Evolutionary conservation across 2,888 invertebrate species (phyloP).

Genomic region (Drosophila nr. perissopoda): DNA sequence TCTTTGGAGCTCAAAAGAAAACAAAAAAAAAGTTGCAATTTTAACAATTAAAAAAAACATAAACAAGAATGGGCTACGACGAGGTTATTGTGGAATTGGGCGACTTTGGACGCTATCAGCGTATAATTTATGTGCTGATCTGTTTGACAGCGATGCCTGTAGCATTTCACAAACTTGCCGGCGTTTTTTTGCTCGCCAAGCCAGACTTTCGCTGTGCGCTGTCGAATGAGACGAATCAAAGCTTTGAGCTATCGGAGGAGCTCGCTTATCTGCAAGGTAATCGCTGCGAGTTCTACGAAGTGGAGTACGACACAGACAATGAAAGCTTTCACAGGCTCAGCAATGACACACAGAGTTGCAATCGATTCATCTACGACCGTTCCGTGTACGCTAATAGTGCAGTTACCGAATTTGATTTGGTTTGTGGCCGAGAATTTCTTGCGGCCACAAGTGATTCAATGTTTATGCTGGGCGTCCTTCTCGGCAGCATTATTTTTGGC

Average conservation of each 20-base stretch:
- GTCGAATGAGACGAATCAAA: slow-evolving; percentile 86
- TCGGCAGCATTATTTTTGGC: slow-evolving; percentile 90
- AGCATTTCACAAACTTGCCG: slow-evolving; percentile 90
- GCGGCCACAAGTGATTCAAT: slow-evolving; percentile 88
- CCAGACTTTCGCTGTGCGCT: slow-evolving; percentile 88
- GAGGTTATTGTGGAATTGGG: slow-evolving; percentile 89
- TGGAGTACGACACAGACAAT: slow-evolving; percentile 83
- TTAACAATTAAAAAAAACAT: background rate
- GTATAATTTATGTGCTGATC: slow-evolving; percentile 88
- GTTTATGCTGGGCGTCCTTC: slow-evolving; percentile 89
- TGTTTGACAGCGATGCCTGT: slow-evolving; percentile 90
- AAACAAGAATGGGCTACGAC: slow-evolving; percentile 88
- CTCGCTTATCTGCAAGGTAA: slow-evolving; percentile 87
- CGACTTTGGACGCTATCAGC: slow-evolving; percentile 90
- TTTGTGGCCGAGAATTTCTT: slow-evolving; percentile 88
- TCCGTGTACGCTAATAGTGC: slow-evolving; percentile 88
- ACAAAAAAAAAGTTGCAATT: background rate
- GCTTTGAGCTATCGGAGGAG: slow-evolving; percentile 84
- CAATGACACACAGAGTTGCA: slow-evolving; percentile 85
- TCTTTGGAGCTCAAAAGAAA: background rate
- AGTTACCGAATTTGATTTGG: slow-evolving; percentile 89
- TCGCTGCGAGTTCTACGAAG: slow-evolving; percentile 86
- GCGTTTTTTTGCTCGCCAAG: slow-evolving; percentile 89
- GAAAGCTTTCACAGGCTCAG: slow-evolving; percentile 65
- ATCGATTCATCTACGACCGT: slow-evolving; percentile 87